Evolutionary conservation across 1,140 invertebrate genomes (phyloP), one percentile per base, ranked within the genome.

Genomic region (Oncopodura yosiiana): DNA sequence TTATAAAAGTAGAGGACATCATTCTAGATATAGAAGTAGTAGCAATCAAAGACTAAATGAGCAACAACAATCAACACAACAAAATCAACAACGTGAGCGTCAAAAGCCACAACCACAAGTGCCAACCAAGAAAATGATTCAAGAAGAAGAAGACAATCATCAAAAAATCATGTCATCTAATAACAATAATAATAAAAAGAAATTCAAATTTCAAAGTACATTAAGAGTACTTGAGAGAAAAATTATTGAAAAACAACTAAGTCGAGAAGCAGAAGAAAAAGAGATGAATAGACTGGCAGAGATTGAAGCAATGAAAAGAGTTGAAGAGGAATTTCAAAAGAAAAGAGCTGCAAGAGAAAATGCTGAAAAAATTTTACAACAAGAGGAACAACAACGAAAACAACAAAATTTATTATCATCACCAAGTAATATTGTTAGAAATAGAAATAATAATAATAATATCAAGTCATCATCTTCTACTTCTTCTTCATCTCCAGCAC

Each of bases 201-300:
- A 82, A 63, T 87, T 87, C 69, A 85, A 81, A 0, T 87, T 87
- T 68, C 84, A 88, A 69, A 86, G 82, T 53, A 87, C 85, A 0
- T 79, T 88, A 5, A 66, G 85, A 23, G 80, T 86, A 66, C 77
- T 85, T 29, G 85, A 88, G 69, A 75, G 84, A 60, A 77, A 78
- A 34, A 71, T 79, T 46, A 68, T 87, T 41, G 81, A 84, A 1
- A 84, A 86, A 58, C 82, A 81, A 67, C 70, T 87, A 53, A 80
- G 80, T 12, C 77, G 75, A 56, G 82, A 86, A 66, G 82, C 81
- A 0, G 84, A 87, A 64, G 75, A 78, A 18, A 84, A 84, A 69
- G 84, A 87, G 69, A 77, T 78, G 41, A 79, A 84, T 65, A 70
- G 84, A 43, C 72, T 81, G 41, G 77, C 77, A 41, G 85, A 89